Percentiles rank a stretch among this genome's conserved stretches.
Evolutionary conservation across 2,113 vertebrate genomes (phyloP).

Genomic region (Numida meleagris): DNA sequence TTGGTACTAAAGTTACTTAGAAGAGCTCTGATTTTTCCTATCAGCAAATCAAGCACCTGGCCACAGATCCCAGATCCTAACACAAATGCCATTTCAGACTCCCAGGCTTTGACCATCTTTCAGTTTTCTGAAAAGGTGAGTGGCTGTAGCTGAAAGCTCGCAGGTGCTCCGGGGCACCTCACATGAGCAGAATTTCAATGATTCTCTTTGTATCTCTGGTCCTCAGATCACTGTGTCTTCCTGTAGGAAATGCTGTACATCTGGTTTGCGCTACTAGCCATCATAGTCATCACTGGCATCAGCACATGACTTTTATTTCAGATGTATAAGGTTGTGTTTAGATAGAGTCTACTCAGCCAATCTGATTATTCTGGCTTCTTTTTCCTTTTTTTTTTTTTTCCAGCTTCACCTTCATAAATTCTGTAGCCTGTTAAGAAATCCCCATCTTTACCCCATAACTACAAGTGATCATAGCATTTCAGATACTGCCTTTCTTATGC

Average conservation of each 20-base stretch:
- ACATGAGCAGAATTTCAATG: not conserved
- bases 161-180: not conserved
- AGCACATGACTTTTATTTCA: not conserved
- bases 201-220: not conserved
- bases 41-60: not conserved
- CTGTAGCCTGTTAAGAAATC: not conserved
- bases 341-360: not conserved
- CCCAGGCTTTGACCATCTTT: not conserved
- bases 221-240: not conserved
- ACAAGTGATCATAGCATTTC: not conserved
- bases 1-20: not conserved
- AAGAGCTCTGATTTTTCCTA: not conserved
- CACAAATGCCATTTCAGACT: not conserved
- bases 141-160: not conserved
- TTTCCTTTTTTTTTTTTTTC: not conserved
- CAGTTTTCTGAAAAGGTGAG: not conserved
- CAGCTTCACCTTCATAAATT: not conserved
- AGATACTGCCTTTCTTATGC: not conserved
- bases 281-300: not conserved
- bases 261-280: not conserved
- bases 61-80: not conserved
- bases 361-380: not conserved
- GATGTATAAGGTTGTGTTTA: not conserved
- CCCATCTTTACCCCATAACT: rapidly evolving
- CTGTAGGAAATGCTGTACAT: not conserved